Evolutionary conservation across 1,140 invertebrate genomes (phyloP).

Genomic region (Anastatus disparis): DNA sequence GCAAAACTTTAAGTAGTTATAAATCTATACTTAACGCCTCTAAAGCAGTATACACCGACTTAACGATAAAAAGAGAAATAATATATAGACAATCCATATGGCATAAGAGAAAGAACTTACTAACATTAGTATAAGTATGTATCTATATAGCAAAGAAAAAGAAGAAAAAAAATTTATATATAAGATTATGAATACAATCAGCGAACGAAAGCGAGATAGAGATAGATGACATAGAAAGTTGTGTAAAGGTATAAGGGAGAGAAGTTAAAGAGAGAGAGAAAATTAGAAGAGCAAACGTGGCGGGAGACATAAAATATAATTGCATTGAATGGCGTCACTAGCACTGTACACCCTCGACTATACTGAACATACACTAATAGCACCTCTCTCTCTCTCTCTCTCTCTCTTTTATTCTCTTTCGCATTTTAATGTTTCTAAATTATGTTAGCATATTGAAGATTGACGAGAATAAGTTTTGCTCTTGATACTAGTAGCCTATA

Average conservation of each 20-base stretch:
- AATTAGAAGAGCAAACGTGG: constrained; percentile 18
- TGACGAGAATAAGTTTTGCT: constrained; percentile 47
- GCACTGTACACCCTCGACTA: constrained; percentile 53
- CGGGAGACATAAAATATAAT: constrained; percentile 64
- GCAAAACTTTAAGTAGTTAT: constrained; percentile 68
- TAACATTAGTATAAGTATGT: no score
- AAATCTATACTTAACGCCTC: constrained; percentile 65
- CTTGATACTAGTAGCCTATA: background rate
- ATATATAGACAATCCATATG: no score
- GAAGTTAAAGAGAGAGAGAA: constrained; percentile 45
- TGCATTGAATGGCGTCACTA: constrained; percentile 65
- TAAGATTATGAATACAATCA: no score
- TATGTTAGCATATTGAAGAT: constrained; percentile 64
- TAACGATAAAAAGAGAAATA: constrained; percentile 32
- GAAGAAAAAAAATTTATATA: no score
- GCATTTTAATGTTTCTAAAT: constrained; percentile 68
- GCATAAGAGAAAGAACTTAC: no score
- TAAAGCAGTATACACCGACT: constrained; percentile 32
- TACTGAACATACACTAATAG: no score
- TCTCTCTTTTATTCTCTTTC: no score
- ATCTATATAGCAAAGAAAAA: no score
- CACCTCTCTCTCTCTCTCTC: constrained; percentile 53
- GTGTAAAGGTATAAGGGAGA: background rate
- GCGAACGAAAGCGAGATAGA: background rate
- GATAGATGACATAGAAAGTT: constrained; percentile 17